Evolutionary conservation across 2,888 invertebrate species (phyloP).

Genomic region (Anoncus sp.): DNA sequence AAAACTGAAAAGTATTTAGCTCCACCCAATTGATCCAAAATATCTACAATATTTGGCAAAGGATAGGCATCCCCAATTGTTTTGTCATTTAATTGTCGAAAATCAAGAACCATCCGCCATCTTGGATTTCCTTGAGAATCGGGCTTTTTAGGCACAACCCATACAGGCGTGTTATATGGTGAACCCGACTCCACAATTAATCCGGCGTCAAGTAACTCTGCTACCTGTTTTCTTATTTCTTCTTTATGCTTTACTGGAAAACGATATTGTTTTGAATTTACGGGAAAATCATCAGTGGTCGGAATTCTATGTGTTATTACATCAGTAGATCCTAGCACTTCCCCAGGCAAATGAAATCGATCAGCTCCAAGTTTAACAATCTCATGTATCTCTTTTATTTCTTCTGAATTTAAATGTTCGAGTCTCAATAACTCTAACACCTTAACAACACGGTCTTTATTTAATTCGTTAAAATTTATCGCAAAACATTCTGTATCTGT

Average conservation of each 20-base stretch:
- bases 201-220: constrained; percentile 10
- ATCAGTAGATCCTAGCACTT: constrained; percentile 17
- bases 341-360: constrained; percentile 31
- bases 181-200: constrained; percentile 17
- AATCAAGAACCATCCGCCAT: constrained; percentile 41
- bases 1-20: constrained; percentile 78
- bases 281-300: constrained; percentile 20
- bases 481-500: neutral
- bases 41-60: constrained; percentile 77
- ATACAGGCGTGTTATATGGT: constrained; percentile 23
- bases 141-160: constrained; percentile 37
- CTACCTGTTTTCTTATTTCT: constrained; percentile 27
- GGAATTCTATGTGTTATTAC: constrained; percentile 25
- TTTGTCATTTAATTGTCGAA: constrained; percentile 34
- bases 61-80: constrained; percentile 68
- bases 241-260: constrained; percentile 21
- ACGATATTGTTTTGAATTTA: constrained; percentile 31
- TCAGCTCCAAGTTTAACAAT: neutral
- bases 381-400: neutral
- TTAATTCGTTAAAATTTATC: neutral
- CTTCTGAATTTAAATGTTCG: neutral
- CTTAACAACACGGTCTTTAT: neutral
- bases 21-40: constrained; percentile 78
- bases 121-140: constrained; percentile 20
- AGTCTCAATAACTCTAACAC: neutral